Percentiles rank a stretch among this genome's conserved stretches.
These are phyloP conservation scores for Dasysyrphus albostriatus DNA, from an alignment of 2,888 invertebrate genomes.

Conservation along the genomic window DNA sequence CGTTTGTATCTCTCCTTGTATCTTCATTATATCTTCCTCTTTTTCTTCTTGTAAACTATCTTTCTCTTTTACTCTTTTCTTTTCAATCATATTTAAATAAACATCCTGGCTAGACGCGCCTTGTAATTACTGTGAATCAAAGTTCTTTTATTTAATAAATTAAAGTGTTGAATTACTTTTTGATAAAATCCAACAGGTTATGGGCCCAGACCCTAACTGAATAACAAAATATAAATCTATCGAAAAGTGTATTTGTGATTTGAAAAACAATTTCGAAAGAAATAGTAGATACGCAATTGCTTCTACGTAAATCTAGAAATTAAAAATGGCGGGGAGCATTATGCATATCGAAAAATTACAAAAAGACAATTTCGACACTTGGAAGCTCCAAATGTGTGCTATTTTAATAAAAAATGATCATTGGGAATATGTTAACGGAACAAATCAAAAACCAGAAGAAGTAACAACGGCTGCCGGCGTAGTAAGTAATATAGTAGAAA, in stretches of 20 bases:
- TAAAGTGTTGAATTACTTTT: not conserved
- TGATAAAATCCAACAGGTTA: not conserved
- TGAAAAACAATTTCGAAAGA: too few relatives aligned
- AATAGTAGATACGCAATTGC: too few relatives aligned
- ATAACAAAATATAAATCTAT: not conserved
- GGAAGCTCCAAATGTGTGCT: slow-evolving; percentile 42
- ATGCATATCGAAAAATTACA: slow-evolving; percentile 9
- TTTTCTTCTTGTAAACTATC: too few relatives aligned
- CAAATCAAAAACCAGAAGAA: slow-evolving; percentile 8
- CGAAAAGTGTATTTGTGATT: not conserved
- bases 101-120: too few relatives aligned
- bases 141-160: too few relatives aligned
- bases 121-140: too few relatives aligned
- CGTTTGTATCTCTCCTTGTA: too few relatives aligned
- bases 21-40: too few relatives aligned
- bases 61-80: too few relatives aligned
- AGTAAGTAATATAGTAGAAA: slow-evolving; percentile 5
- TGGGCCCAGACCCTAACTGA: not conserved
- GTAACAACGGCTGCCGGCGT: not conserved
- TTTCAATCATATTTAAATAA: too few relatives aligned
- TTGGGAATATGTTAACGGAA: slow-evolving; percentile 27
- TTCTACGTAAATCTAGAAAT: too few relatives aligned
- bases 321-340: not conserved
- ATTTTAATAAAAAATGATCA: slow-evolving; percentile 37
- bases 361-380: slow-evolving; percentile 38